phyloP scores from a whole-genome alignment of 2,113 vertebrate species.

The Oenanthe oenanthe region DNA sequence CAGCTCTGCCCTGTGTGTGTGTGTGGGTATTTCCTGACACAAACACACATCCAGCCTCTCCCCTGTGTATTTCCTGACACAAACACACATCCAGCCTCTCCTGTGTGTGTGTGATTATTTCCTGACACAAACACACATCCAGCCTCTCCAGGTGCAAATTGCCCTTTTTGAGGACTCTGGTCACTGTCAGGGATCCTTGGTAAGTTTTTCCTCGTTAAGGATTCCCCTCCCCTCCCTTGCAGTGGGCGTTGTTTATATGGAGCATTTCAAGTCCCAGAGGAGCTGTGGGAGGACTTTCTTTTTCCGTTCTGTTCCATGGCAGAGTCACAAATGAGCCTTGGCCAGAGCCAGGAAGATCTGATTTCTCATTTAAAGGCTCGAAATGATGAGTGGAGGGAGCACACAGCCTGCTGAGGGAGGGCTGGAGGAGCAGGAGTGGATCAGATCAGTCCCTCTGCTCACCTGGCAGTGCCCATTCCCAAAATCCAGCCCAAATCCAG shows the following conservation, averaged over 20 bases:
- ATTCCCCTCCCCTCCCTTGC: slow-evolving; percentile 69
- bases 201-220: slow-evolving; percentile 63
- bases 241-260: slow-evolving; percentile 71
- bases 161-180: neutral
- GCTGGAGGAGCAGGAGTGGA: neutral
- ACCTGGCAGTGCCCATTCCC: neutral
- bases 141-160: neutral
- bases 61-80: too few species aligned
- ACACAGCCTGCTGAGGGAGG: neutral
- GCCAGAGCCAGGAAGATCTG: slow-evolving; percentile 49
- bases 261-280: slow-evolving; percentile 69
- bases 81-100: too few species aligned
- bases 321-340: slow-evolving; percentile 64
- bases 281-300: slow-evolving; percentile 71
- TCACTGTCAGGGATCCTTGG: slow-evolving; percentile 40
- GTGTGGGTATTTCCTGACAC: too few species aligned
- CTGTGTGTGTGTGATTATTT: rapidly evolving
- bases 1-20: too few species aligned
- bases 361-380: slow-evolving; percentile 56
- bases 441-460: neutral
- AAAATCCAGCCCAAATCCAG: neutral
- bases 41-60: too few species aligned
- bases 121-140: neutral
- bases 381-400: neutral
- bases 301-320: slow-evolving; percentile 65